Evolutionary conservation across 2,888 invertebrate genomes (phyloP), one percentile per base, ranked within the genome.

Genomic region (Dasysyrphus tricinctus): DNA sequence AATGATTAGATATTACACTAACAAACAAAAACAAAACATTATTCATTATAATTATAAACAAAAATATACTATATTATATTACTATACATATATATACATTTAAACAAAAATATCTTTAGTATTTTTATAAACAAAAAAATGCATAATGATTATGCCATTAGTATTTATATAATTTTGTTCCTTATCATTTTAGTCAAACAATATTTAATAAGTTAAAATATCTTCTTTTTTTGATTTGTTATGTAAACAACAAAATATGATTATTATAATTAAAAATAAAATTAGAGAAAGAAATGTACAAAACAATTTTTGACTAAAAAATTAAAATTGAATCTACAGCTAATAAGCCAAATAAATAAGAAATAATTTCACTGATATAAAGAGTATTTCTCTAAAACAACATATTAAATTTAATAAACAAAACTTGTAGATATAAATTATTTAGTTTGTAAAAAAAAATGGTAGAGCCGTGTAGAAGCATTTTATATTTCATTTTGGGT

Each of bases 241-340:
- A 61, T 44, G 1, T 8, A 54, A 54, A 39, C 14, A 29, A 54
- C 57, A 77, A 56, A n/a, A 24, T 32, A 82, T 37, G 39, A 65
- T 59, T 67, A 76, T 44, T 65, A 80, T 67, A 72, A 81, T 44
- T 56, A 74, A 75, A 74, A 70, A 74, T 74, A 70, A 59, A 75
- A 78, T 79, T 85, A 85, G 83, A 87, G 88, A 83, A 90, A 90
- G 88, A 89, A 88, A 89, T 89, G 91, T 90, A 91, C 78, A 88
- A 88, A 82, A 65, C 67, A 87, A 80, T 83, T 80, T 86, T 72
- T 74, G 56, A 74, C 77, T 54, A 65, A 73, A n/a, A 80, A 51
- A 67, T 42, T 56, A 75, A 79, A 80, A 81, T 76, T 88, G 65
- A 90, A 89, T 90, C 91, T 91, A 92, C 91, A 91, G 91, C 91